These are phyloP conservation scores for Parotia lawesii DNA, from an alignment of 2,113 vertebrate genomes.

Conservation along the genomic window DNA sequence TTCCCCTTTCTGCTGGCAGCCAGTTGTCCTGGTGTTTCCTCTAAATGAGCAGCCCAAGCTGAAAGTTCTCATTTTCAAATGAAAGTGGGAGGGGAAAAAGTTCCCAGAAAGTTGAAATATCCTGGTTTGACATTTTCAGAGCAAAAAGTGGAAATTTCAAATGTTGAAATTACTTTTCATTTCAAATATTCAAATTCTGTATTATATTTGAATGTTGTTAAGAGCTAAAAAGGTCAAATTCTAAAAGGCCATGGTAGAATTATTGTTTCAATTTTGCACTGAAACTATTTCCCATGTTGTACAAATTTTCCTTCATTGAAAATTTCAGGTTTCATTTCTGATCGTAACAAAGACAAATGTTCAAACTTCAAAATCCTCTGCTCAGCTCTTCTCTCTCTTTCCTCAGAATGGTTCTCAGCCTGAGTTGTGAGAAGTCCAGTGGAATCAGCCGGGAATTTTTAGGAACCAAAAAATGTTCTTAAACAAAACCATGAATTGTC, in stretches of 20 bases:
- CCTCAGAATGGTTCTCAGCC: not conserved
- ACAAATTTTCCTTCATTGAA: conserved; percentile 55
- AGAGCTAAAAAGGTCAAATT: conserved; percentile 63
- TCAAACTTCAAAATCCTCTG: not conserved
- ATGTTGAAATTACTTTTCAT: conserved; percentile 62
- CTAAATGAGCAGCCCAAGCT: not conserved
- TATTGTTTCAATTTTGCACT: conserved; percentile 55
- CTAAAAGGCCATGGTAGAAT: conserved; percentile 57
- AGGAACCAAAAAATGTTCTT: not conserved
- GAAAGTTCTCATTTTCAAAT: not conserved
- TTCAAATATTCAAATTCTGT: conserved; percentile 54
- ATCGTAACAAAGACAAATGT: conserved; percentile 33
- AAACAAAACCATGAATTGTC: not conserved
- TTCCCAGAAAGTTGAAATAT: conserved; percentile 29
- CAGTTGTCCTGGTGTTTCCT: not conserved
- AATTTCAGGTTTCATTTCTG: conserved; percentile 54
- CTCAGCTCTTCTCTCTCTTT: not conserved
- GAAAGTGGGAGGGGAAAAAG: conserved; percentile 1
- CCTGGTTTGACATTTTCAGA: conserved; percentile 46
- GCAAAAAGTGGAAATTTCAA: conserved; percentile 49
- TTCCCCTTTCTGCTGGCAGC: not conserved
- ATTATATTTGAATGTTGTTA: conserved; percentile 58
- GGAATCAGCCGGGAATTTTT: not conserved
- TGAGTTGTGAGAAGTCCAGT: not conserved
- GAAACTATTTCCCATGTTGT: conserved; percentile 26